Evolutionary conservation across 2,888 invertebrate species (phyloP), one percentile per base, ranked within the genome.

Genomic region (Caradrina kadenii): DNA sequence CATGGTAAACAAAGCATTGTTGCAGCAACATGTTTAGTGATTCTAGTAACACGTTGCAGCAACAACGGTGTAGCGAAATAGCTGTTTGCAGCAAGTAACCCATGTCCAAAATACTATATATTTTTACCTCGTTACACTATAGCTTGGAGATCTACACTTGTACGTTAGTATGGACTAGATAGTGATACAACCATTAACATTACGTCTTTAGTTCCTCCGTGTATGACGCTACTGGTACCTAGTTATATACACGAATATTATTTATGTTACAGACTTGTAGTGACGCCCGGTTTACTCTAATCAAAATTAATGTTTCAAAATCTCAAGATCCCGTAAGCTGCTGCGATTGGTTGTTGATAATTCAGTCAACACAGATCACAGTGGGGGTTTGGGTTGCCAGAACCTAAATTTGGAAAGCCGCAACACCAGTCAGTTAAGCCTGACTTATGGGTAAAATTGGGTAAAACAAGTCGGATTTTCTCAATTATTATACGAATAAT

Each of bases 141-240:
- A 50, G 0, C 21, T 3, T 63, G 65, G 81, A 77, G 81, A 77
- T 81, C 69, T 65, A 60, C 35, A 66, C 48, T 58, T 21, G 56
- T 79, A 74, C 53, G 65, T 80, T 75, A 71, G 71, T 80, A 61
- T 48, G 5, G 82, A 80, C 80, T 80, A 80, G 82, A 80, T 6
- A 64, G 17, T 45, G 15, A 50, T 65, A 74, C 70, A 65, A 68
- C 59, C 55, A n/a, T 54, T 54, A 11, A 56, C 8, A 17, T 26
- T 17, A 55, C 2, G 64, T 63, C 45, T 62, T 76, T 76, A 77
- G 76, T 76, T 49, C 70, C 76, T 76, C 76, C 8, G 81, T 76
- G 80, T 80, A 69, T 55, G 11, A 11, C 31, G 31, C 48, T 55
- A 55, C 21, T 26, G 17, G n/a, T 53, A 58, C 53, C 72, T 26